Evolutionary conservation across 2,888 invertebrate species (phyloP), one percentile per base, ranked within the genome.

Genomic region (Drosophila paucipuncta): DNA sequence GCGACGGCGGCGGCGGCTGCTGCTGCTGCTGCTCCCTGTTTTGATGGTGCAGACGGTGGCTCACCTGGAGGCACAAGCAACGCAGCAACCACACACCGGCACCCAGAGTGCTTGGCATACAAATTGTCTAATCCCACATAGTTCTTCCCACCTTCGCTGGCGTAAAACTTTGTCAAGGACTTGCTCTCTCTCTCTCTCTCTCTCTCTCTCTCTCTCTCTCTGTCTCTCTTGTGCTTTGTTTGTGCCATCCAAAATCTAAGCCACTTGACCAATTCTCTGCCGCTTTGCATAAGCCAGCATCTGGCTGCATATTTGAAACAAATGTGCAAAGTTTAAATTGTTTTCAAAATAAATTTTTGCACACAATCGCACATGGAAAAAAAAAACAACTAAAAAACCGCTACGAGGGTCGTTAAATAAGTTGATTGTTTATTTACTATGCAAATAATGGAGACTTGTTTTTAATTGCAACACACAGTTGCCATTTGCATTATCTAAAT

Each of bases 311-410:
- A 87, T 89, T 82, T 75, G 79, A 84, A 88, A 85, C 88, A 91
- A 90, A 91, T 90, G 89, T 87, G 91, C 78, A 91, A 90, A 90
- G 91, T 90, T 90, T 87, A 91, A 91, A 90, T 90, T 91, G 89
- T 91, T 91, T 91, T 85, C 76, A 60, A 91, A 84, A 90, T 82
- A 83, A 68, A 80, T 86, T 77, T 78, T 68, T 63, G 76, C 58
- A 67, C 59, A 59, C 60, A 62, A 61, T 47, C 41, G 58, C 57
- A 70, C 50, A 64, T 57, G 28, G 39, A 78, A 1, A 55, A 25
- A 54, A 22, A 63, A 49, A 18, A 55, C 25, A 30, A 30, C 39
- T 30, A 9, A 62, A 33, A 61, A 55, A 33, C 25, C 2, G 59
- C 18, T 7, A 1, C 76, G 76, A 78, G 69, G 64, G 69, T 18